Conservation (phyloP, 2,888 invertebrate genomes). For the Chymomyza fuscimana region DNA sequence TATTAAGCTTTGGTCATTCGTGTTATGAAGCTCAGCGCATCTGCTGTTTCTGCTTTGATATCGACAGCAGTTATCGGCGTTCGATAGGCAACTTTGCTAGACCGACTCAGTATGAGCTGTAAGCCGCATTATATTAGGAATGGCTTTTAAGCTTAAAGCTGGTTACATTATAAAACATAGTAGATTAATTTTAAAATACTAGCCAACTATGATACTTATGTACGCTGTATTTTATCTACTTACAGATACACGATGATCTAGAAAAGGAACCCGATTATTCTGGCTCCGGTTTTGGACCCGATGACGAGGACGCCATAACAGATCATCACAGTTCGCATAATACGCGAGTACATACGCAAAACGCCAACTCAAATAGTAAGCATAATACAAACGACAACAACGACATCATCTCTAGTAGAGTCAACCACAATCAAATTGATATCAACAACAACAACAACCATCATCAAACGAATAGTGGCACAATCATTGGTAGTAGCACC, state of each 20-base stretch:
- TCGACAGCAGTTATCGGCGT: too few relatives aligned
- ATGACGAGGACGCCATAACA: conserved; percentile 86
- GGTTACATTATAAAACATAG: too few relatives aligned
- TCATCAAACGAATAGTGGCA: conserved; percentile 78
- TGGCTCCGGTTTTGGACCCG: conserved; percentile 91
- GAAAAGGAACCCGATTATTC: conserved; percentile 89
- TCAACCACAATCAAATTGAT: conserved; percentile 71
- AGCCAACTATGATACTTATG: conserved; percentile 3
- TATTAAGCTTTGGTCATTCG: too few relatives aligned
- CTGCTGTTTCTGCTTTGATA: too few relatives aligned
- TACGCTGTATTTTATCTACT: conserved; percentile 28
- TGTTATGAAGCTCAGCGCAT: too few relatives aligned
- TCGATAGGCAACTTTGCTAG: too few relatives aligned
- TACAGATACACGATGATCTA: conserved; percentile 80
- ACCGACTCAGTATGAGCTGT: too few relatives aligned
- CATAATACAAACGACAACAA: conserved; percentile 74
- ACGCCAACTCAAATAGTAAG: conserved; percentile 72
- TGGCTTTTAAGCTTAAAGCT: too few relatives aligned
- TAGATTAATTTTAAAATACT: too few relatives aligned
- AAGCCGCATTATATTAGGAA: too few relatives aligned
- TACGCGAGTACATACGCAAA: conserved; percentile 61
- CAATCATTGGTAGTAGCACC: conserved; percentile 78
- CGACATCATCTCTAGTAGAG: conserved; percentile 68
- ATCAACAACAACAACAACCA: conserved; percentile 64
- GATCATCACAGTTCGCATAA: conserved; percentile 72